Evolutionary conservation across 2,888 invertebrate genomes (phyloP).

Genomic region (Vesta saturnalis): DNA sequence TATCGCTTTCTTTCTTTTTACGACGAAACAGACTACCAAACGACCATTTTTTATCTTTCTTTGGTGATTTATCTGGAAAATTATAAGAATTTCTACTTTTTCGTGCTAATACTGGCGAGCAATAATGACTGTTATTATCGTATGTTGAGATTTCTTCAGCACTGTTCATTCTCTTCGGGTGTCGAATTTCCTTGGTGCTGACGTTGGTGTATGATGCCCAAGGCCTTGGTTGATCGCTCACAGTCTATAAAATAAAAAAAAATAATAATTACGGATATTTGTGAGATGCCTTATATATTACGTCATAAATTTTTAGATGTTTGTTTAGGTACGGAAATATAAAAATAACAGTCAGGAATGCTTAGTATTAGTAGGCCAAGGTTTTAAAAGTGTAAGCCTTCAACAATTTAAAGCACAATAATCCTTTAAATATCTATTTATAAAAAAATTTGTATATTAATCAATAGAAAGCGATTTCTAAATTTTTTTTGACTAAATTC

Average conservation of each 20-base stretch:
- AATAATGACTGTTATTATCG: slow-evolving; percentile 41
- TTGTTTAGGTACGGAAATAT: neutral
- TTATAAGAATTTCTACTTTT: slow-evolving; percentile 64
- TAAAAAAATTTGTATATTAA: too few species aligned
- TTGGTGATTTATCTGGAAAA: slow-evolving; percentile 61
- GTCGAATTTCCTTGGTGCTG: slow-evolving; percentile 51
- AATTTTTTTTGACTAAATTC: too few species aligned
- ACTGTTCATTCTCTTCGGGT: slow-evolving; percentile 55
- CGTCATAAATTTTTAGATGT: neutral
- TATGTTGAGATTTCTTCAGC: slow-evolving; percentile 53
- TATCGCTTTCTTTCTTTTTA: slow-evolving; percentile 75
- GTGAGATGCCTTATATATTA: neutral
- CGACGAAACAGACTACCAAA: slow-evolving; percentile 81
- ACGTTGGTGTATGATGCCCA: slow-evolving; percentile 60
- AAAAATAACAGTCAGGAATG: slow-evolving; percentile 11
- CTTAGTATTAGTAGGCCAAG: slow-evolving; percentile 20
- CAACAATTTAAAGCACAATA: too few species aligned
- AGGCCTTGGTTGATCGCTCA: slow-evolving; percentile 60
- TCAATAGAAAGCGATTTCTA: too few species aligned
- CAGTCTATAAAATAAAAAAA: slow-evolving; percentile 59
- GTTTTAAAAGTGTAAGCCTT: slow-evolving; percentile 12
- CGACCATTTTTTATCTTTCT: slow-evolving; percentile 80
- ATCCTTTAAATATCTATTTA: too few species aligned
- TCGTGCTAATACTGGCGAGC: slow-evolving; percentile 53
- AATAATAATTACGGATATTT: neutral